Conservation (phyloP, 2,113 vertebrate genomes). For the human (Homo sapiens) region GRCh38 chr5:133691001-133691500, state of each 20-base stretch:
- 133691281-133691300: conserved; percentile 47
- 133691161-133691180: conserved; percentile 79
- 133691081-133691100: not conserved
- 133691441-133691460: not conserved
- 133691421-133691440: not conserved
- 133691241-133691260: conserved; percentile 71
- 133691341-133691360: not conserved
- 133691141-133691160: conserved; percentile 73
- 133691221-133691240: conserved; percentile 75
- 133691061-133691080: not conserved
- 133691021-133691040: not conserved
- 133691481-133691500: not conserved
- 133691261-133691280: conserved; percentile 69
- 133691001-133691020: not conserved
- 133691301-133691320: conserved; percentile 7
- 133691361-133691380: not conserved
- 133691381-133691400: not conserved
- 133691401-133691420: accelerated
- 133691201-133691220: conserved; percentile 78
- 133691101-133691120: conserved; percentile 69
- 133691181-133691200: conserved; percentile 76
- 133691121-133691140: conserved; percentile 59
- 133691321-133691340: not conserved
- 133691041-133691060: not conserved
- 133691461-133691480: not conserved